Percentiles rank a stretch among this genome's conserved stretches.
Conservation (phyloP, 2,888 invertebrate species). For the Polia nebulosa region DNA sequence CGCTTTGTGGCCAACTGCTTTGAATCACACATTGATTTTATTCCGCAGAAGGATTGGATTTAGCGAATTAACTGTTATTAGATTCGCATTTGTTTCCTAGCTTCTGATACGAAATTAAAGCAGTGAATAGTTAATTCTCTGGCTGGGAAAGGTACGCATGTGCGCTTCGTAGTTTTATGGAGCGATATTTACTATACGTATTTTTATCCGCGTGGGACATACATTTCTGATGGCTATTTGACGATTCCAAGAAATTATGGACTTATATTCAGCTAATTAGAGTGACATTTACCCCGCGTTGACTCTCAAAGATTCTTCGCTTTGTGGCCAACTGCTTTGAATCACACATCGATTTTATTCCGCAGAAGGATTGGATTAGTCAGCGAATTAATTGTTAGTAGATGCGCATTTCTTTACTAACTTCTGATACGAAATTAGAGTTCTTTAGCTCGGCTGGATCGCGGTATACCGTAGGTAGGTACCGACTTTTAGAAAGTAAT, state of each 20-base stretch:
- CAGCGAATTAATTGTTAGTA: no score
- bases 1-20: conserved; percentile 59
- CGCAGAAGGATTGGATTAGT: conserved; percentile 27
- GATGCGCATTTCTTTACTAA: conserved; percentile 30
- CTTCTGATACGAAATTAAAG: conserved; percentile 9
- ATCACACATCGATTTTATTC: conserved; percentile 51
- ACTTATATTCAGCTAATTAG: conserved; percentile 50
- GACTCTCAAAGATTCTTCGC: conserved; percentile 69
- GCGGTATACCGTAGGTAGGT: no score
- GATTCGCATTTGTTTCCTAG: conserved; percentile 34
- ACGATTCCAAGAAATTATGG: neutral
- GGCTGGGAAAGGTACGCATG: neutral
- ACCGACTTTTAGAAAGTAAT: no score
- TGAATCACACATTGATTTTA: conserved; percentile 54
- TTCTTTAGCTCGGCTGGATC: no score
- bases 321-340: conserved; percentile 60
- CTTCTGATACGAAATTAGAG: neutral
- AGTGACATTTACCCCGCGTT: conserved; percentile 77
- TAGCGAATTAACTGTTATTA: no score
- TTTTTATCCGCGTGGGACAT: neutral
- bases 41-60: conserved; percentile 35
- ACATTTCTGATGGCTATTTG: neutral
- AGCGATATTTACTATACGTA: neutral
- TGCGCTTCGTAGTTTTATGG: neutral
- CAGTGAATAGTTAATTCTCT: conserved; percentile 2